Base-by-base conservation (phyloP, 2,113 vertebrate species). In the Nibea albiflora region DNA sequence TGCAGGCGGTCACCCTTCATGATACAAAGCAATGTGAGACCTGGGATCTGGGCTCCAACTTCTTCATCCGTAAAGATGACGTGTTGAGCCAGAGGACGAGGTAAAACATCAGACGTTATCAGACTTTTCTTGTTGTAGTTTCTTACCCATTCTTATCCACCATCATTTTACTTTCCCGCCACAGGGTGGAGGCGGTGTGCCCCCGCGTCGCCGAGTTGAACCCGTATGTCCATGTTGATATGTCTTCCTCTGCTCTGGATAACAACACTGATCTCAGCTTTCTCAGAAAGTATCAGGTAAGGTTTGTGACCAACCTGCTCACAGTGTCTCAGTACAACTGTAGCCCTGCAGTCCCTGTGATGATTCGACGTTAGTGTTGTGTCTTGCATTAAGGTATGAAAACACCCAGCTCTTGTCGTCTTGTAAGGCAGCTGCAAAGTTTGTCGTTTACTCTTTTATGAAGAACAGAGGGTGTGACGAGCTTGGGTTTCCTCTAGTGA, bases 11-110 rank as follows among this genome's bases (percentile, higher is more conserved):
- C 90, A 99, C 97, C 3, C 95, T 99, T 87, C 98, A 99, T 88
- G 98, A 99, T 91, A 95, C 94, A 77, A 96, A 96, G 79, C 90
- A 88, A 49, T 98, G 97, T 92, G 95, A 95, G 1, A 94, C 94
- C 11, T 95, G 95, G 96, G 97, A 99, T 92, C 94, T 99, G 52
- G 98, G 98, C 53, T 96, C 94, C 76, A 99, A 99, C 93, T 99
- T 99, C 92, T 99, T 99, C 90, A 95, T 99, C 81, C 95, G 89
- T 70, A 96, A 97, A 93, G 96, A 98, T 62, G 98, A 99, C 87
- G 93, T 98, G 83, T 76, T 92, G 74, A 96, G 89, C 92, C 92
- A 94, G 83, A 97, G 85, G 90, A 97, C 92, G 91, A 98, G 98
- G 98, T 99, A 81, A 81, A 44, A 46, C 14, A 46, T 46, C 44